A percentile compares a stretch with the other conserved stretches of the same genome.
phyloP scores from a whole-genome alignment of 2,797 vertebrate species.

The Carapus acus region DNA sequence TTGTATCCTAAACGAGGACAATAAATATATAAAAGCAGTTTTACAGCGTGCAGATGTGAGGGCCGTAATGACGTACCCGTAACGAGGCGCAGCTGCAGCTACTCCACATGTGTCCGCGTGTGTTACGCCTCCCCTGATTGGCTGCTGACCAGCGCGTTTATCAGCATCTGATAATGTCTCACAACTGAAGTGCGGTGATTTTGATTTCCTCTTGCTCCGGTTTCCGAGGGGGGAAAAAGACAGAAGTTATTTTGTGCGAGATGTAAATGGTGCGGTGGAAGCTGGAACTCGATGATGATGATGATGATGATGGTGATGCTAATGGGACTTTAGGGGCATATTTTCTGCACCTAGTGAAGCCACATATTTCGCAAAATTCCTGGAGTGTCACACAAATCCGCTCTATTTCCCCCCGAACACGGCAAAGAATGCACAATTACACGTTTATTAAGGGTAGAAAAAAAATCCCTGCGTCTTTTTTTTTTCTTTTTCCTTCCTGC shows the following conservation, averaged over 20 bases:
- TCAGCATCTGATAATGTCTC: slow-evolving; percentile 22
- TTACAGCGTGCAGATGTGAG: slow-evolving; percentile 33
- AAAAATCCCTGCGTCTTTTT: background rate
- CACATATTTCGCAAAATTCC: background rate
- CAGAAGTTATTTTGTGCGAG: too few relatives aligned
- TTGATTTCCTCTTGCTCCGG: slow-evolving; percentile 2
- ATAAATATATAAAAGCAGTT: slow-evolving; percentile 13
- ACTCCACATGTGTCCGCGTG: slow-evolving; percentile 32
- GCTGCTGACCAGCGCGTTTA: slow-evolving; percentile 8
- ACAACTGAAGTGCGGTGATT: slow-evolving; percentile 14
- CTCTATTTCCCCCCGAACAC: background rate
- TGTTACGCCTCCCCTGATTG: slow-evolving; percentile 4
- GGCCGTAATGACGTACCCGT: slow-evolving; percentile 26
- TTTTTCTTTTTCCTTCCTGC: background rate
- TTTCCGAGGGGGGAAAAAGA: too few relatives aligned
- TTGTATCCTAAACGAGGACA: background rate
- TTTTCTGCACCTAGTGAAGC: too few relatives aligned
- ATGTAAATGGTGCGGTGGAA: background rate
- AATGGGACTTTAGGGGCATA: too few relatives aligned
- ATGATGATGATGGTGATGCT: too few relatives aligned
- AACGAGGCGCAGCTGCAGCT: slow-evolving; percentile 39
- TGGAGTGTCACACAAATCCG: too few relatives aligned
- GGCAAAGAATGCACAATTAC: background rate
- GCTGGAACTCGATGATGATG: too few relatives aligned
- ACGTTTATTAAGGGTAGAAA: background rate